phyloP scores from a whole-genome alignment of 2,113 vertebrate species.

The Otis tarda region DNA sequence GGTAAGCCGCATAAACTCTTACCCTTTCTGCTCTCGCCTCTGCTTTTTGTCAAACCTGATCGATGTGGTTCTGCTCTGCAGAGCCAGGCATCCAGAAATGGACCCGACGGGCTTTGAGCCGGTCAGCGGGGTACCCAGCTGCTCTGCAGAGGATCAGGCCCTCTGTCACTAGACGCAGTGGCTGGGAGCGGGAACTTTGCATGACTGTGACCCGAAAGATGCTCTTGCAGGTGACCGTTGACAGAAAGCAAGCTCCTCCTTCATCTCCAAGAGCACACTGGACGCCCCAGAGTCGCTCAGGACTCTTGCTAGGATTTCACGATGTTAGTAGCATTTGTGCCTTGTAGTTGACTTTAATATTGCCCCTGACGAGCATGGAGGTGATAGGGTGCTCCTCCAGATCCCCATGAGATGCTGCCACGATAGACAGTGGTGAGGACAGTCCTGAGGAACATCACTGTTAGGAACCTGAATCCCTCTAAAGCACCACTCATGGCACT shows the following conservation, averaged over 20 bases:
- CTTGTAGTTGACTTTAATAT: background rate
- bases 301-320: background rate
- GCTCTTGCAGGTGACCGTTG: accelerated
- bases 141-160: background rate
- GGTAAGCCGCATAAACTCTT: background rate
- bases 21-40: background rate
- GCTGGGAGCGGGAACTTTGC: background rate
- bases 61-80: background rate
- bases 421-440: accelerated
- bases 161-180: background rate
- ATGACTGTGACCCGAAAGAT: background rate
- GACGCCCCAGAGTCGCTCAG: background rate
- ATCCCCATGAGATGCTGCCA: background rate
- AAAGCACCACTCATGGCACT: too few relatives aligned
- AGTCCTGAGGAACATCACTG: background rate
- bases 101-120: background rate
- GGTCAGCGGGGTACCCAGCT: accelerated
- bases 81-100: background rate
- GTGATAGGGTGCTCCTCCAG: background rate
- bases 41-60: background rate
- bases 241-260: background rate
- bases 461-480: background rate
- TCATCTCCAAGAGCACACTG: background rate
- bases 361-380: background rate
- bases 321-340: background rate